Evolutionary conservation across 2,797 vertebrate species (phyloP), one percentile per base, ranked within the genome.

Genomic region (Tympanoctomys barrerae): DNA sequence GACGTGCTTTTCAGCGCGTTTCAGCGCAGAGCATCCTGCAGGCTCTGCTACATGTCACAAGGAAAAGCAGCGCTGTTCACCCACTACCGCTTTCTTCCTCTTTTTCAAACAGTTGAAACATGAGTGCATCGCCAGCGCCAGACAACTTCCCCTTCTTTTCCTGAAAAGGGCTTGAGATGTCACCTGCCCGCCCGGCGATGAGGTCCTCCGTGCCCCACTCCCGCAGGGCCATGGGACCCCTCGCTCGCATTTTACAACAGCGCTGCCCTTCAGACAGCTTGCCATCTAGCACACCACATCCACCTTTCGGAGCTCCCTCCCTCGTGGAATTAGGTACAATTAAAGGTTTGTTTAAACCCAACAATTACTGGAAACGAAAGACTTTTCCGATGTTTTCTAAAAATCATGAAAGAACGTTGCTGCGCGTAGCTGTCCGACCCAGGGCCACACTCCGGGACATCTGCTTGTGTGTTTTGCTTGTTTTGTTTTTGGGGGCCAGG

Each of bases 371-470:
- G 22, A 92, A 92, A 81, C 28, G 4, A 36, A 81, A 79, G 73
- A 14, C 68, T 90, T 82, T 93, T 36, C 90, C 39, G 52, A 59
- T 54, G 85, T 61, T 89, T 90, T 79, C 59, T 42, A 64, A 95
- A 84, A 73, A 66, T 1, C 61, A 31, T 39, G 39, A 77, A 88
- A 85, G 42, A 46, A 39, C 5, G 2, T 75, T 28, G 36, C 36
- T 73, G 39, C 39, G 24, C 14, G 19, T 42, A 22, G 71, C 39
- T 11, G 36, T 26, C 36, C 71, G 39, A 75, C 22, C 39, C 71
- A 42, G 11, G 10, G 39, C 22, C 71, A 42, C 39, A 7, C 4
- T 46, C 14, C 22, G 4, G 24, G 39, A 7, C 5, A 39, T 14
- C 13, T 28, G 5, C 13, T 28, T 28, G 21, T 46, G 73, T 3